These are phyloP conservation scores for Pomacea canaliculata DNA, from an alignment of 2,888 invertebrate genomes.

Conservation along the genomic window DNA sequence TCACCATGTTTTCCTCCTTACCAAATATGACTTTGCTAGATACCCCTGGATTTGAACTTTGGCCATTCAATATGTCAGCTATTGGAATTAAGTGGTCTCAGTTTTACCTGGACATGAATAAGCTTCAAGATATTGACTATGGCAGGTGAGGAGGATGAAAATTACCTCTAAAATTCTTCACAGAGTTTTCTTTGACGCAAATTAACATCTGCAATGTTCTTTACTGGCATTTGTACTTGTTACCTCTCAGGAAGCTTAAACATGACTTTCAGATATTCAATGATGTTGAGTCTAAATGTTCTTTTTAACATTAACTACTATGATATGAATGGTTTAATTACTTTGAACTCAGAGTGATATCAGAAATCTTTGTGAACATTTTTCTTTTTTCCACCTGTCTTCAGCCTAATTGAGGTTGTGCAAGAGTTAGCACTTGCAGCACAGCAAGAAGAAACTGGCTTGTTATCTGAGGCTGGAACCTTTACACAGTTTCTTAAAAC, in stretches of 20 bases:
- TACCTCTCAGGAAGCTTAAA: too few species aligned
- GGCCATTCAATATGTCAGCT: conserved; percentile 38
- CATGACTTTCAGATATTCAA: too few species aligned
- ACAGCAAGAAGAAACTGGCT: neutral
- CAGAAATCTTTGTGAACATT: neutral
- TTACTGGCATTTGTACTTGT: too few species aligned
- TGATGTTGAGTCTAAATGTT: too few species aligned
- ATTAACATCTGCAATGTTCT: too few species aligned
- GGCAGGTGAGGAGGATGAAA: conserved; percentile 25
- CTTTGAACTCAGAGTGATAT: neutral
- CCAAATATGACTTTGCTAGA: too few species aligned
- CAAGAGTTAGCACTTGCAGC: neutral
- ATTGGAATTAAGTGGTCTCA: conserved; percentile 47
- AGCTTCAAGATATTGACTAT: conserved; percentile 24
- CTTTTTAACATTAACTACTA: too few species aligned
- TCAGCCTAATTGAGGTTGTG: neutral
- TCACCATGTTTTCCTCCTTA: conserved; percentile 20
- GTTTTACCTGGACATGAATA: conserved; percentile 31
- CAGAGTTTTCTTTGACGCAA: too few species aligned
- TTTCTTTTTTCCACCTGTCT: neutral
- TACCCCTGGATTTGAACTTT: conserved; percentile 18
- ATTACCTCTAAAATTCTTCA: too few species aligned
- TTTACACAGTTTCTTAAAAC: conserved; percentile 21
- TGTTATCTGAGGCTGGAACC: neutral
- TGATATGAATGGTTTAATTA: neutral